Conservation (phyloP, 2,797 vertebrate species). For the Tarsius wallacei region DNA sequence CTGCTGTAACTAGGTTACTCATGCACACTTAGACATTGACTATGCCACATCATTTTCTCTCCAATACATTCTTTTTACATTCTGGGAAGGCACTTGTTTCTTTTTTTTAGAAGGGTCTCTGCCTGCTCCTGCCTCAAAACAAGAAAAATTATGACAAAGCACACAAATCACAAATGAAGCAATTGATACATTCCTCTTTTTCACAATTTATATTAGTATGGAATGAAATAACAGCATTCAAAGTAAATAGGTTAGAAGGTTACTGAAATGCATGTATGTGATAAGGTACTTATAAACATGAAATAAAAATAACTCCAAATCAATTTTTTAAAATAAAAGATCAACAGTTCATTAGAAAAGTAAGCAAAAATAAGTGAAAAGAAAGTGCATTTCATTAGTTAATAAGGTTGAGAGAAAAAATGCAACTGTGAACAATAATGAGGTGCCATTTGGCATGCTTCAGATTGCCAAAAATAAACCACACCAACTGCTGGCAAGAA, state of each 20-base stretch:
- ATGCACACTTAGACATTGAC: too few species aligned
- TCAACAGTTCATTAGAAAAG: not conserved
- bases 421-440: not conserved
- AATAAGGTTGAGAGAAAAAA: not conserved
- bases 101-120: too few species aligned
- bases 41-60: too few species aligned
- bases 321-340: not conserved
- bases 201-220: not conserved
- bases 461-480: not conserved
- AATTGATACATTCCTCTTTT: not conserved
- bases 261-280: not conserved
- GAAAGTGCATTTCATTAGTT: not conserved
- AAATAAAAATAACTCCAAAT: not conserved
- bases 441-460: not conserved
- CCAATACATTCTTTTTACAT: too few species aligned
- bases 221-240: not conserved
- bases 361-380: not conserved
- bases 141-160: not conserved
- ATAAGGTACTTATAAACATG: not conserved
- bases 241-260: not conserved
- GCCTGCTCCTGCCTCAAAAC: not conserved
- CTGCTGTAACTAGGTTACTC: too few species aligned
- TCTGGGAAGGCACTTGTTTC: too few species aligned
- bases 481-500: not conserved
- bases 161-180: not conserved